Evolutionary conservation across 2,888 invertebrate genomes (phyloP).

Genomic region (Agrochola macilenta): DNA sequence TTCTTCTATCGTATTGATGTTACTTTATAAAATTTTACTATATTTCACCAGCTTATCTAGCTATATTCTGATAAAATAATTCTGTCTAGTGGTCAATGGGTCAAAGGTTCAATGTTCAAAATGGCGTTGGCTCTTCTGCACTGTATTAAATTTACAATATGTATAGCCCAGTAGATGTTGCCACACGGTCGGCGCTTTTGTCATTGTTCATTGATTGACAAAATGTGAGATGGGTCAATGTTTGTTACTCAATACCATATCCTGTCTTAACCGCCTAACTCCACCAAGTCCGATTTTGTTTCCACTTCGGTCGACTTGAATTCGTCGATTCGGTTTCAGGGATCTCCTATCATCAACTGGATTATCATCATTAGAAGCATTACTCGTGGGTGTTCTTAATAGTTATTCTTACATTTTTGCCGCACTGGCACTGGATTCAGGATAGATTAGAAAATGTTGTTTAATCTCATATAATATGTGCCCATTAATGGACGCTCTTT

Average conservation of each 20-base stretch:
- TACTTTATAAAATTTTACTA: background rate
- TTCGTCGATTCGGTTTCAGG: background rate
- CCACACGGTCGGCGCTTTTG: background rate
- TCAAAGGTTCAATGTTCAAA: background rate
- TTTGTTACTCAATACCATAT: conserved; percentile 27
- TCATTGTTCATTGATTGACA: conserved; percentile 20
- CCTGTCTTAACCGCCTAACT: background rate
- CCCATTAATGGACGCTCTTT: background rate
- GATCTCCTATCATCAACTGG: background rate
- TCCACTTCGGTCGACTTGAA: background rate
- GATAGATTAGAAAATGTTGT: background rate
- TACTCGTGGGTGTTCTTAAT: background rate
- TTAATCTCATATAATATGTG: background rate
- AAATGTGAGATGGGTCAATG: conserved; percentile 10
- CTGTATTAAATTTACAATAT: too few species aligned
- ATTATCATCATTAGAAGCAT: background rate
- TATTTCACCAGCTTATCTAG: background rate
- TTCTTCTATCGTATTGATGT: background rate
- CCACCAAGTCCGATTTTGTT: background rate
- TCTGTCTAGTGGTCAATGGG: too few species aligned
- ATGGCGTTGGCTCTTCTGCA: background rate
- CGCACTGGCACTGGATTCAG: background rate
- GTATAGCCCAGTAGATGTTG: background rate
- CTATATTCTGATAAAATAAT: background rate
- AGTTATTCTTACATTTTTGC: background rate